Evolutionary conservation across 2,797 vertebrate species (phyloP), one percentile per base, ranked within the genome.

Genomic region (Muscicapa striata): DNA sequence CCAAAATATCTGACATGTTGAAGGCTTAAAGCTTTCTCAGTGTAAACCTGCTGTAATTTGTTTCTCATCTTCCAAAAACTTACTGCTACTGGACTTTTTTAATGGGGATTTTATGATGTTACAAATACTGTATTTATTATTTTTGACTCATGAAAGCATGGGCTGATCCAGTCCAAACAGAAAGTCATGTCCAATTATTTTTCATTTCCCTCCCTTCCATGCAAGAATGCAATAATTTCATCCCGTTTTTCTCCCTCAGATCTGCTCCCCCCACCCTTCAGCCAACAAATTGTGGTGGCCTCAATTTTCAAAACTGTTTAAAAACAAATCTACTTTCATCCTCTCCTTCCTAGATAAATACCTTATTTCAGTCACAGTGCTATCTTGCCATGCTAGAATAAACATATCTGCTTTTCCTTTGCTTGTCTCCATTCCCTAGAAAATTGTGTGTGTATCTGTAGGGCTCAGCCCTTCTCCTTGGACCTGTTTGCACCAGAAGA

Each of bases 21-120:
- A 92, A 91, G 89, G 40, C 51, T 87, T 95, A 95, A 91, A 89
- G 54, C 51, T 95, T 94, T 87, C 73, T 73, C 76, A 86, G 36
- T 81, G 38, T 94, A 92, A 96, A 89, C 21, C 83, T 88, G 45
- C 29, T 93, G 51, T 78, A 51, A 84, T 72, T 64, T 93, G 75
- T 89, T 88, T 59, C 55, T 57, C 0, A 0, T 80, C 72, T 94
- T 93, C 81, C 75, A 91, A 93, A 93, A 87, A 38, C 54, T 89
- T 81, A 55, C 62, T 89, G 78, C 89, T 93, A 92, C 89, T 84
- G 69, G 69, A 80, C 48, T 64, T 91, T 52, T 87, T 83, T 15
- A 87, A 81, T 74, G 55, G 40, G 40, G 52, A 52, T 70, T 93
- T 93, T 80, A 90, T 95, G 58, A 58, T 84, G 30, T 76, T 95